Base-by-base conservation (phyloP, 2,113 vertebrate genomes). In the Xenopus laevis region DNA sequence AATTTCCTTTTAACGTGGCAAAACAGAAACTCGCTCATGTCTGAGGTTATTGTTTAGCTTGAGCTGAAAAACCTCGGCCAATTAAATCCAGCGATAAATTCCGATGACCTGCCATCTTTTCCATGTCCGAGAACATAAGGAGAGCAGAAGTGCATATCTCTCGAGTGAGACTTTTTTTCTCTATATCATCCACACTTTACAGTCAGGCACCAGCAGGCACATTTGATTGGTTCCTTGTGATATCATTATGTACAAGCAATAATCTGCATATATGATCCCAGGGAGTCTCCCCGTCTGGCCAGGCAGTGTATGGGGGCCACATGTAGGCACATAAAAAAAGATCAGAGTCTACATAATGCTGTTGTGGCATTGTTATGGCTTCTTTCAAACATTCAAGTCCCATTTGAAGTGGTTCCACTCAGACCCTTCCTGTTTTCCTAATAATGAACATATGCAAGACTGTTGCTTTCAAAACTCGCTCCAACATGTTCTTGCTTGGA, bases 371-470 rank as follows among this genome's bases (percentile, higher is more conserved):
- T 79, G 21, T 50, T 57, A 52, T 33, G 12, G 16, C 63, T 80
- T 9, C 44, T 46, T 11, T 57, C 7, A 11, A 13, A 71, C 65
- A n/a, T 21, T 57, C 13, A 50, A 15, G n/a, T 21, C 23, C 67
- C 13, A 40, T 79, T 81, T 83, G 59, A 79, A 79, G 27, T 47
- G 68, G 27, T 78, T 77, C 17, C 4, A 18, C 71, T 46, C 11
- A 0, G 30, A 66, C 17, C 5, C 23, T 2, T 0, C 10, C 4
- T 62, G 20, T 46, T 71, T 72, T 33, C 72, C 21, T 61, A 59
- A 44, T 59, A 66, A 21, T 13, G n/a, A 78, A 45, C 74, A 45
- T 10, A 13, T 6, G 1, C 61, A 0, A 0, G 0, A 46, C 30
- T 15, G 11, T 0, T 55, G 15, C 16, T 60, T 44, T 59, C 18